Conservation (phyloP, 1,140 invertebrate genomes). For the Macrotrachela quadricornifera region DNA sequence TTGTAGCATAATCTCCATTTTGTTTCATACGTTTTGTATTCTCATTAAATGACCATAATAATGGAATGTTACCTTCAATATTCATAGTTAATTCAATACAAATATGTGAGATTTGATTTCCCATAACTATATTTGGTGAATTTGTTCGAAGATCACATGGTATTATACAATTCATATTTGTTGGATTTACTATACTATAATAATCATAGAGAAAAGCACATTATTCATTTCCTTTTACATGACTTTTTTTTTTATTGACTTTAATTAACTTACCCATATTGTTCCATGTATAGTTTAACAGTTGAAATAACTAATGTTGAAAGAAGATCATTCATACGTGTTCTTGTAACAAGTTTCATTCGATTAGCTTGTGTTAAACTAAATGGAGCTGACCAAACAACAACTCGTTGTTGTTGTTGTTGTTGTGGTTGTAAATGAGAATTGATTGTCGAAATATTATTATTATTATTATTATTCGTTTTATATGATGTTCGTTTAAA, state of each 20-base stretch:
- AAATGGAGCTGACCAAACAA: constrained; percentile 7
- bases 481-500: too few species aligned
- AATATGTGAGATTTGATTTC: neutral
- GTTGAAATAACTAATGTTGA: neutral
- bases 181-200: neutral
- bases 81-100: neutral
- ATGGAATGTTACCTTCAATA: constrained; percentile 5
- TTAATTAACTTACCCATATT: too few species aligned
- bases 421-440: too few species aligned
- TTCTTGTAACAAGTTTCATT: constrained; percentile 5
- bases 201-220: too few species aligned
- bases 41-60: constrained; percentile 1
- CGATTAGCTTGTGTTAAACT: neutral
- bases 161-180: constrained; percentile 2
- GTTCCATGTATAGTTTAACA: too few species aligned
- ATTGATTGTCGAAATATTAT: too few species aligned
- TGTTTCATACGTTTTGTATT: constrained; percentile 3
- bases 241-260: too few species aligned
- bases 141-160: constrained; percentile 1
- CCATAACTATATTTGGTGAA: neutral
- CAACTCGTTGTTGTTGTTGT: neutral
- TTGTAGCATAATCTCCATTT: neutral
- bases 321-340: constrained; percentile 5
- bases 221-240: too few species aligned
- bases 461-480: too few species aligned